phyloP scores from a whole-genome alignment of 1,140 invertebrate species.

The Trissolcus basalis region DNA sequence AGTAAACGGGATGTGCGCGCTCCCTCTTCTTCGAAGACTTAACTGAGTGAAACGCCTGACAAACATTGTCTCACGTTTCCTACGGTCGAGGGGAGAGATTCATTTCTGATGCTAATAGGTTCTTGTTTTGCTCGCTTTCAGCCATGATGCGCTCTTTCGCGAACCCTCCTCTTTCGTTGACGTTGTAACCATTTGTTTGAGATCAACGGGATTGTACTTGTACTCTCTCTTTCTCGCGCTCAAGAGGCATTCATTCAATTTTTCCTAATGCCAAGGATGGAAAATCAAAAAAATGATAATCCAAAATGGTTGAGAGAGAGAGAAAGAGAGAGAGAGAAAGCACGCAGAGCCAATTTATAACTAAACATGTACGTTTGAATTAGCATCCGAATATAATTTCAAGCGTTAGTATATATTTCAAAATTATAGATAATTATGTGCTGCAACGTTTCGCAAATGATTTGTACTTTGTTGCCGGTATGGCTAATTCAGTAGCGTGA shows the following conservation, averaged over 20 bases:
- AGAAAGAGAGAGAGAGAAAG: too few species aligned
- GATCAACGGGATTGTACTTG: constrained; percentile 16
- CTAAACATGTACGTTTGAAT: too few species aligned
- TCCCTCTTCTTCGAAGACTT: constrained; percentile 41
- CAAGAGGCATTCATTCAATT: not conserved
- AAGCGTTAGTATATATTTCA: too few species aligned
- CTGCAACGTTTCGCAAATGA: too few species aligned
- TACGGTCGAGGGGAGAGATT: constrained; percentile 24
- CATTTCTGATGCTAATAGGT: constrained; percentile 42
- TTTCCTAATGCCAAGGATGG: not conserved
- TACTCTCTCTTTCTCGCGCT: not conserved
- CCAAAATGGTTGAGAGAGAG: too few species aligned
- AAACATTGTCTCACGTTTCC: constrained; percentile 51
- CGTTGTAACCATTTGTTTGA: constrained; percentile 29
- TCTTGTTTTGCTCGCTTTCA: constrained; percentile 42
- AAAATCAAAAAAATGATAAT: too few species aligned
- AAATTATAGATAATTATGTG: too few species aligned
- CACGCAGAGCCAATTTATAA: too few species aligned
- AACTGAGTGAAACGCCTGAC: constrained; percentile 49
- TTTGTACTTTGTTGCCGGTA: too few species aligned
- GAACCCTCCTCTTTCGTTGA: constrained; percentile 8
- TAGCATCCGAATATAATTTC: too few species aligned
- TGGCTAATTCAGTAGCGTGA: not conserved
- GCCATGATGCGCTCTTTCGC: constrained; percentile 22
- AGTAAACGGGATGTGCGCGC: constrained; percentile 18